Conservation (phyloP, 1,140 invertebrate genomes). For the Monomorium pharaonis region DNA sequence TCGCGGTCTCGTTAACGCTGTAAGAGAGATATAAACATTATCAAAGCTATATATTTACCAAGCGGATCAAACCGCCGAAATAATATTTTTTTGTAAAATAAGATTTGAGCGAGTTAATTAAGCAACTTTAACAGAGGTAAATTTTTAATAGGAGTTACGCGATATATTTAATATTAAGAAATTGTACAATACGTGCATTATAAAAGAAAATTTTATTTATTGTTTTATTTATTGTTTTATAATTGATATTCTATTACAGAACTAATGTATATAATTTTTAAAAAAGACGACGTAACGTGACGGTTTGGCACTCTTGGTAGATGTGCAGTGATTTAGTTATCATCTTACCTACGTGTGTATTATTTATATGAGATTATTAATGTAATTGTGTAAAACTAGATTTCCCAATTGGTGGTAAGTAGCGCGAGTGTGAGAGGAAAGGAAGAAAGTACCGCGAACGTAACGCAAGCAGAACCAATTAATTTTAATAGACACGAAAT, state of each 20-base stretch:
- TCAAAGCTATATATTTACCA: constrained; percentile 21
- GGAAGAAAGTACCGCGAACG: background rate
- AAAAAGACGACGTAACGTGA: background rate
- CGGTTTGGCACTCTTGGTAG: constrained; percentile 24
- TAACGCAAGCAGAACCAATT: constrained; percentile 61
- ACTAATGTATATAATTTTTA: background rate
- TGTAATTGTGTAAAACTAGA: constrained; percentile 68
- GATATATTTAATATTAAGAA: background rate
- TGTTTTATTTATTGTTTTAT: background rate
- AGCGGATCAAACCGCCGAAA: background rate
- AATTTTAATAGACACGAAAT: constrained; percentile 12
- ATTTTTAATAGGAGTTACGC: constrained; percentile 13
- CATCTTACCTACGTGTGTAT: constrained; percentile 67
- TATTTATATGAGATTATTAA: constrained; percentile 73
- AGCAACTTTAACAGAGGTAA: background rate
- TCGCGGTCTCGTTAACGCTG: constrained; percentile 8
- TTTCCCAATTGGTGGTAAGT: constrained; percentile 53
- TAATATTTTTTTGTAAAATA: background rate
- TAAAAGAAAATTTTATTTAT: background rate
- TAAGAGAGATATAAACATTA: constrained; percentile 49
- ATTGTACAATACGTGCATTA: background rate
- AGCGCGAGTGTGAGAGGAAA: constrained; percentile 20
- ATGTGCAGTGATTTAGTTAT: constrained; percentile 39
- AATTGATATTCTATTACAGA: background rate
- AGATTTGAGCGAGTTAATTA: background rate